Evolutionary conservation across 2,888 invertebrate genomes (phyloP), one percentile per base, ranked within the genome.

Genomic region (Sylvicola cinctus): DNA sequence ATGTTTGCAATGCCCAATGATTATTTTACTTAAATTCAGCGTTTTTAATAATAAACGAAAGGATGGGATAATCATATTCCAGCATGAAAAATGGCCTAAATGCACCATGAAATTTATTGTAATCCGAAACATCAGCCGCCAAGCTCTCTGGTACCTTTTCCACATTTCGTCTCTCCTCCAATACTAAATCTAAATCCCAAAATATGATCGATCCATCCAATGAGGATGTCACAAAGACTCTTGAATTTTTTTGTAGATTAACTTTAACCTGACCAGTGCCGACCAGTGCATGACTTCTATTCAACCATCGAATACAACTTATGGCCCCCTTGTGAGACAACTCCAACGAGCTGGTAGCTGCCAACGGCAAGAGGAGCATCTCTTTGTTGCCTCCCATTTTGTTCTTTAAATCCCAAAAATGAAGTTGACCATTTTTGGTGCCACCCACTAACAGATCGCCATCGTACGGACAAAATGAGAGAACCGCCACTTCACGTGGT

Each of bases 371-470:
- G 7, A 80, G 63, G 1, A 67, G 52, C 5, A 66, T 61, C 15
- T 65, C 56, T 40, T 70, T 67, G 28, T 66, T 61, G 1, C 67
- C 59, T 41, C 69, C 64, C 16, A 74, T 55, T 42, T 69, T 69
- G 35, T 68, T 63, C 17, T 64, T 65, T 37, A 77, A 56, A 49
- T 77, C 75, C 78, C 78, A 78, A 29, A 78, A 45, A 13, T 71
- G 58, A 7, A 80, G 54, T 62, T 77, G 70, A 2, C 81, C 81
- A 49, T 75, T 80, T 3, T 60, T 56, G 36, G 70, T 70, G 4
- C 81, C 81, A 5, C 79, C 81, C 29, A 80, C 46, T 16, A 81
- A 49, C 32, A 78, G 49, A 47, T 75, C 74, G 39, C 69, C 69
- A 46, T 79, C 61, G 39, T 66, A 67, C 1, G 76, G 75, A 46